Evolutionary conservation across 2,797 vertebrate genomes (phyloP), one percentile per base, ranked within the genome.

Genomic region (Centroberyx gerrardi): DNA sequence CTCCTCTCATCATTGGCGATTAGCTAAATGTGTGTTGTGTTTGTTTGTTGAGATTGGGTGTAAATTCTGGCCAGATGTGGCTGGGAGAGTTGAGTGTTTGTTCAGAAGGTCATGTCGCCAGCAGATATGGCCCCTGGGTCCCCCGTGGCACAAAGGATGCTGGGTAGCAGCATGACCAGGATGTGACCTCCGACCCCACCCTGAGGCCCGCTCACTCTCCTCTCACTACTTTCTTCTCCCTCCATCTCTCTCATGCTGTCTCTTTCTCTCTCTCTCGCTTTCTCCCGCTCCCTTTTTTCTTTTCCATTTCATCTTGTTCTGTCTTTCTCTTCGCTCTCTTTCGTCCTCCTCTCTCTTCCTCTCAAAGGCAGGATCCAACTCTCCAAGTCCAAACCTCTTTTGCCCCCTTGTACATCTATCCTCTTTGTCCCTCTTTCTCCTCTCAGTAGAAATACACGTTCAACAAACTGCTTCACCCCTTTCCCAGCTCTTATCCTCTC

Each of bases 1-100:
- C 61, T 76, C 73, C 78, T 86, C 77, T 96, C 94, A 90, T 95
- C 95, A 86, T 92, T 89, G 82, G 86, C 90, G 88, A 93, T 95
- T 93, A 93, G 78, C 71, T 88, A 88, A 92, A 92, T 82, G 92
- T 78, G 88, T 89, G 91, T 94, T 87, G 92, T 94, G 94, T 96
- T 96, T 96, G 91, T 85, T 87, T 86, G 81, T 68, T 22, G 64
- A 84, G 95, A 95, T 95, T 94, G 93, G 94, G 95, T 96, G 95
- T 94, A 96, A 97, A 97, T 94, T 91, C 79, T 74, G 89, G 91
- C 95, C 96, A 97, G 95, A 96, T 97, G 96, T 93, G 93, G 90
- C 91, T 73, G 89, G 81, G 88, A 88, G 86, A 87, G 67, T 52
- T 1, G n/a, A 36, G 61, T 86, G 83, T 95, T 96, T 95, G 95